These are phyloP conservation scores for Lasiurus cinereus DNA, from an alignment of 2,113 vertebrate genomes.

Conservation along the genomic window DNA sequence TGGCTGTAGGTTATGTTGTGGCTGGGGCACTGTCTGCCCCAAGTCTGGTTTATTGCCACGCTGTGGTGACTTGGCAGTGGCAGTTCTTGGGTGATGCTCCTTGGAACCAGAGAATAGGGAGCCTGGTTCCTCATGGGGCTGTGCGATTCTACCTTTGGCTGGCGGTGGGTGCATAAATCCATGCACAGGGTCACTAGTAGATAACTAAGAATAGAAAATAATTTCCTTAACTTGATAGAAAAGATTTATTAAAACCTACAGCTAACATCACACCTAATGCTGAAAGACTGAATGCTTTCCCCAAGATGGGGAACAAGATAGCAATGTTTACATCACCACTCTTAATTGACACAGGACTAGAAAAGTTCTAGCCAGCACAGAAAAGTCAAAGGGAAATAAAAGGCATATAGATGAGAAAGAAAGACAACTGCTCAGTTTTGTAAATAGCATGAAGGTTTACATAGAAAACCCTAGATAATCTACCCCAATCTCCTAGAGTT, in stretches of 20 bases:
- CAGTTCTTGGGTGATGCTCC: no score
- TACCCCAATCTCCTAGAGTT: background rate
- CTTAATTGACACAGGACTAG: background rate
- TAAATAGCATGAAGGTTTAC: background rate
- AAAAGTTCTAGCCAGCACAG: background rate
- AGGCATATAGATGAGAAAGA: background rate
- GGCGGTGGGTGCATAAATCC: no score
- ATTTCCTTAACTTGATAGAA: background rate
- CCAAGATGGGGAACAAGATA: background rate
- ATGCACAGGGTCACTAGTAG: background rate
- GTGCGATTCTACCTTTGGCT: no score
- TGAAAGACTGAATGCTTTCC: background rate
- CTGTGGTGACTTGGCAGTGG: no score
- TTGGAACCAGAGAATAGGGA: no score
- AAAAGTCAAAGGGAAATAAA: background rate
- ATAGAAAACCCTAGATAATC: background rate
- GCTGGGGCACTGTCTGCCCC: no score
- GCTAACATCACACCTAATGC: background rate
- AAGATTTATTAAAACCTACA: background rate
- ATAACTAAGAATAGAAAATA: background rate
- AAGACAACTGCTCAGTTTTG: background rate
- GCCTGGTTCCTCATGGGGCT: no score
- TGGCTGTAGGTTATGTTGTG: no score
- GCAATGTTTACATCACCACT: background rate
- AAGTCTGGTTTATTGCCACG: no score